phyloP scores from a whole-genome alignment of 2,888 invertebrate genomes.

The Ormyrus nitidulus region DNA sequence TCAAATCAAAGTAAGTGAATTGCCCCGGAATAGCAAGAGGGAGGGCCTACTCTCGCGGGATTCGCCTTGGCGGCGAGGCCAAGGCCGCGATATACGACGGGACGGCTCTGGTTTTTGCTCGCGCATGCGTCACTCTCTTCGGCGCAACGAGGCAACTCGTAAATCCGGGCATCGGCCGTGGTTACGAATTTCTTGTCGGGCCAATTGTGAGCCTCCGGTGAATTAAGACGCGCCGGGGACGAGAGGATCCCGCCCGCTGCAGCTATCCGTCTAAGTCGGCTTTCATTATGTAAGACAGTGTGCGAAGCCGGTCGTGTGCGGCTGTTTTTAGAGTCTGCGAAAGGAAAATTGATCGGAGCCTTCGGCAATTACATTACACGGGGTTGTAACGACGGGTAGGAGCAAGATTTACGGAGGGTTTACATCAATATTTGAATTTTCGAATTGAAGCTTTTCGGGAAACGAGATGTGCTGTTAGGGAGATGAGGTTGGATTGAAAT shows the following conservation, averaged over 20 bases:
- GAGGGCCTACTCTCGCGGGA: conserved; percentile 40
- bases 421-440: conserved; percentile 52
- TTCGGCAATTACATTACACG: conserved; percentile 55
- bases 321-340: conserved; percentile 36
- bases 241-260: neutral
- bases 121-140: neutral
- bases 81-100: conserved; percentile 2
- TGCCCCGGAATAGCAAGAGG: conserved; percentile 59
- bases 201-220: conserved; percentile 56
- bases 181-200: conserved; percentile 63
- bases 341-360: conserved; percentile 50
- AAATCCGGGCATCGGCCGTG: conserved; percentile 60
- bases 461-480: neutral
- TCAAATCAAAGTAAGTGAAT: conserved; percentile 76
- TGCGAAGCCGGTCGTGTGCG: neutral
- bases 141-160: conserved; percentile 24
- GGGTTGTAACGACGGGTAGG: neutral
- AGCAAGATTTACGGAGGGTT: conserved; percentile 19
- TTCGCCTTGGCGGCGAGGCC: conserved; percentile 33
- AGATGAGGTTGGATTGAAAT: conserved; percentile 9
- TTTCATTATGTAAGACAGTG: conserved; percentile 48
- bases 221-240: conserved; percentile 52
- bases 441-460: conserved; percentile 12
- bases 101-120: conserved; percentile 34
- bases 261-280: conserved; percentile 45